Evolutionary conservation across 2,888 invertebrate species (phyloP).

Genomic region (Molorchus minor): DNA sequence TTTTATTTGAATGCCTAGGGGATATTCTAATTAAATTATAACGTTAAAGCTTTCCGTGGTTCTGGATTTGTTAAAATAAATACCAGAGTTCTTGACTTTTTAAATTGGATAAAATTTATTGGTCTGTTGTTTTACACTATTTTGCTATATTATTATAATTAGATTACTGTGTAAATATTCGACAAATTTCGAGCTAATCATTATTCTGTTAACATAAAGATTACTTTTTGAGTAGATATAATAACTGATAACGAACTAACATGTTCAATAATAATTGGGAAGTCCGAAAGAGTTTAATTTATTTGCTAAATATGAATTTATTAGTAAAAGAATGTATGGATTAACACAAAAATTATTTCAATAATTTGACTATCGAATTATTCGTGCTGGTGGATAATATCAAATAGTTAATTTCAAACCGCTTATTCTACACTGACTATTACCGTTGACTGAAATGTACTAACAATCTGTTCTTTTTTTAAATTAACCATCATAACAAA

Average conservation of each 20-base stretch:
- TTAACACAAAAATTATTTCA: not conserved
- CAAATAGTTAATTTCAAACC: not conserved
- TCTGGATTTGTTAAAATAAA: no score
- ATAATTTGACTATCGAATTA: not conserved
- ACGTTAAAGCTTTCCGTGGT: not conserved
- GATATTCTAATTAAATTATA: not conserved
- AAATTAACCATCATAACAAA: not conserved
- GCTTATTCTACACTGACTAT: not conserved
- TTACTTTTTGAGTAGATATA: not conserved
- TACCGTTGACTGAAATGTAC: not conserved
- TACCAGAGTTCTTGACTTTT: no score
- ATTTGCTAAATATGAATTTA: not conserved
- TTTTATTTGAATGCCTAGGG: conserved; percentile 2
- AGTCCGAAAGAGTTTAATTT: no score
- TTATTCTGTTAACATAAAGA: not conserved
- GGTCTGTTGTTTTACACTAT: not conserved
- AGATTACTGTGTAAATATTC: not conserved
- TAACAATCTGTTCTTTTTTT: not conserved
- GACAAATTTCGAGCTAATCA: not conserved
- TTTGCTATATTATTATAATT: not conserved
- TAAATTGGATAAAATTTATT: not conserved
- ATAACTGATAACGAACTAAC: no score
- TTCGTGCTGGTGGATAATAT: not conserved
- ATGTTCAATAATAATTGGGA: no score
- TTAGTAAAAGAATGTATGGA: not conserved